These are phyloP conservation scores for Donacobius atricapilla DNA, from an alignment of 2,113 vertebrate species.

Conservation along the genomic window DNA sequence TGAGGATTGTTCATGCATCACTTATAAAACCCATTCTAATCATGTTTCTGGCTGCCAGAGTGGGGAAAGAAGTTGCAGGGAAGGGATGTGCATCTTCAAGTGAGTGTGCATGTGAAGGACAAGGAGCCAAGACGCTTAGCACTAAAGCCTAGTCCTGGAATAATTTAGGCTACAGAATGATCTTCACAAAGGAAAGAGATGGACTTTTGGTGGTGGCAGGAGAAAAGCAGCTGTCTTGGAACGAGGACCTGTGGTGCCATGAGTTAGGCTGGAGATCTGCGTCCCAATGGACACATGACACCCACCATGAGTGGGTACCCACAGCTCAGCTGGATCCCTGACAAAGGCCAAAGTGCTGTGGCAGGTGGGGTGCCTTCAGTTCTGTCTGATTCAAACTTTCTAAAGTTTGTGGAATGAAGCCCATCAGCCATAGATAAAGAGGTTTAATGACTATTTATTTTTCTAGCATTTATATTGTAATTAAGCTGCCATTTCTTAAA, in stretches of 20 bases:
- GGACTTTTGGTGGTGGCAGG: not conserved
- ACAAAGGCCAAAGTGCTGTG: fast-evolving
- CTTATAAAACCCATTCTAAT: conserved; percentile 25
- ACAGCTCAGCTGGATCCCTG: not conserved
- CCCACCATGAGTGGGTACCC: fast-evolving
- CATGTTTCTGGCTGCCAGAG: not conserved
- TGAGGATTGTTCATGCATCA: not conserved
- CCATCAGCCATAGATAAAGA: not conserved
- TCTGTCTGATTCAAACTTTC: not conserved
- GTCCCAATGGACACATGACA: not conserved
- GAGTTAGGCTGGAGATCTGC: not conserved
- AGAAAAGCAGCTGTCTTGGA: not conserved
- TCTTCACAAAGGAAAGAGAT: not conserved
- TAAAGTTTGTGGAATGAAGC: not conserved
- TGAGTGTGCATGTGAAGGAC: not conserved
- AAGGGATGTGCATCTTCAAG: not conserved
- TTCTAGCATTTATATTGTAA: conserved; percentile 23
- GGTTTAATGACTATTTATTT: conserved; percentile 38
- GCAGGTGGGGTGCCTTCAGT: not conserved
- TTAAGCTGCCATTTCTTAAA: conserved; percentile 11
- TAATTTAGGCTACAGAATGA: not conserved
- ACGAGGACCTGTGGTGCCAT: fast-evolving
- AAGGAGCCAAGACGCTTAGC: not conserved
- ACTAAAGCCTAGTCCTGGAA: not conserved
- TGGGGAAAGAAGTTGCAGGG: not conserved